Evolutionary conservation across 1,140 invertebrate species (phyloP), one percentile per base, ranked within the genome.

Genomic region (Uloborus diversus): DNA sequence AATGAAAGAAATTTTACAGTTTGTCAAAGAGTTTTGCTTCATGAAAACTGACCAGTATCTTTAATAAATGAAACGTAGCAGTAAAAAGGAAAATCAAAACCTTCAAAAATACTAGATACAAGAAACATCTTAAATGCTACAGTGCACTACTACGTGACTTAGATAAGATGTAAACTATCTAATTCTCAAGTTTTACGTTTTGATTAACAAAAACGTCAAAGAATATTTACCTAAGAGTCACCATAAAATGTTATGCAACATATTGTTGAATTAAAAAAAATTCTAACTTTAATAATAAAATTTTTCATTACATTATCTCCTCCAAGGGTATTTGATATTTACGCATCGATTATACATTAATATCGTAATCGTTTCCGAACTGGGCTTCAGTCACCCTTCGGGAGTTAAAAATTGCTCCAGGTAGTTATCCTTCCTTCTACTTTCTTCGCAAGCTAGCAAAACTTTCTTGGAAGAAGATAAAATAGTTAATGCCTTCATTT

Each of bases 291-390:
- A 64, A 64, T 75, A 75, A 75, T 75, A 64, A 75, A 75, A 75
- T 75, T 75, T 75, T 51, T 37, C 37, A 28, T 47, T 51, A 42
- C 42, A 64, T 62, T 64, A 42, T 75, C 37, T 57, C 28, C 71
- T 14, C 11, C 57, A 75, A 59, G 64, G 71, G 64, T 64, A 75
- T 64, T 59, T 57, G 71, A 75, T 75, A 75, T 75, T 75, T 75
- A 64, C 37, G 42, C 64, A 75, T 75, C 71, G 71, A 75, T 75
- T 75, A 75, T 20, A 59, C 57, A 75, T 75, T 75, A 75, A 57
- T 75, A 75, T 75, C 71, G 71, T 75, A 64, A 75, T 75, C 71
- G 71, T 37, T 75, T 75, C 61, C n/a, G 59, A 75, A 75, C 71
- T 75, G 64, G 59, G 53, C 71, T 75, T 75, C 64, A 53, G 71